A percentile compares a stretch with the other conserved stretches of the same genome.
Evolutionary conservation across 2,797 vertebrate genomes (phyloP).

Genomic region (Crocodylus rhombifer): DNA sequence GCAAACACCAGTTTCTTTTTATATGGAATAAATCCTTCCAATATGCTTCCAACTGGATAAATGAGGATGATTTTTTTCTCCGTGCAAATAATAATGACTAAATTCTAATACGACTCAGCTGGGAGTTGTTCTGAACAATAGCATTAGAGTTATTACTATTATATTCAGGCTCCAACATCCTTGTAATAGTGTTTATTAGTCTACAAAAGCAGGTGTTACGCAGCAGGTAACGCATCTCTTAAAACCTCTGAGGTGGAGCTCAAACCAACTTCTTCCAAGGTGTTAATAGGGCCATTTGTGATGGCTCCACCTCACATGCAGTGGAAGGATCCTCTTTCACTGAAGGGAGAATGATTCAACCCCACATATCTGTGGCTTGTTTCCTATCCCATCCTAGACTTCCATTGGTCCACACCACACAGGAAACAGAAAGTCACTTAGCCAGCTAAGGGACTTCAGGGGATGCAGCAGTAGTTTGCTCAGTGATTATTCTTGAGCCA

Average conservation of each 20-base stretch:
- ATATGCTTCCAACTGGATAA: conserved; percentile 17
- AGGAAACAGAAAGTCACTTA: too few species aligned
- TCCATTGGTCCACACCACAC: too few species aligned
- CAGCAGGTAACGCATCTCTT: conserved; percentile 22
- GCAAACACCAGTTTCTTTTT: conserved; percentile 55
- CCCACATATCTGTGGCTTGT: too few species aligned
- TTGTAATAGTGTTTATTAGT: neutral
- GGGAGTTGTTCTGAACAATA: conserved; percentile 4
- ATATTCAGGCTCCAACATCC: conserved; percentile 55
- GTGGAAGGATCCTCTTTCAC: too few species aligned
- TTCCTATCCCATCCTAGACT: too few species aligned
- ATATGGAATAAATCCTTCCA: conserved; percentile 46
- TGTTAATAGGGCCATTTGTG: conserved; percentile 35
- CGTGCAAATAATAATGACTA: conserved; percentile 20
- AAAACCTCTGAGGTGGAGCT: conserved; percentile 17
- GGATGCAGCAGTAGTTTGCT: too few species aligned
- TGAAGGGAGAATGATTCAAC: too few species aligned
- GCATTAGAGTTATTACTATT: conserved; percentile 26
- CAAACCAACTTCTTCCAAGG: conserved; percentile 16
- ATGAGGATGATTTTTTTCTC: neutral
- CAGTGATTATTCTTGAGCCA: too few species aligned
- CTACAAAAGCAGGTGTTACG: conserved; percentile 17
- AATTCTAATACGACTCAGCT: conserved; percentile 45
- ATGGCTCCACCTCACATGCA: too few species aligned
- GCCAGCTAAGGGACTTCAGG: too few species aligned